Conservation (phyloP, 2,888 invertebrate species). For the Mycalesis mineus region DNA sequence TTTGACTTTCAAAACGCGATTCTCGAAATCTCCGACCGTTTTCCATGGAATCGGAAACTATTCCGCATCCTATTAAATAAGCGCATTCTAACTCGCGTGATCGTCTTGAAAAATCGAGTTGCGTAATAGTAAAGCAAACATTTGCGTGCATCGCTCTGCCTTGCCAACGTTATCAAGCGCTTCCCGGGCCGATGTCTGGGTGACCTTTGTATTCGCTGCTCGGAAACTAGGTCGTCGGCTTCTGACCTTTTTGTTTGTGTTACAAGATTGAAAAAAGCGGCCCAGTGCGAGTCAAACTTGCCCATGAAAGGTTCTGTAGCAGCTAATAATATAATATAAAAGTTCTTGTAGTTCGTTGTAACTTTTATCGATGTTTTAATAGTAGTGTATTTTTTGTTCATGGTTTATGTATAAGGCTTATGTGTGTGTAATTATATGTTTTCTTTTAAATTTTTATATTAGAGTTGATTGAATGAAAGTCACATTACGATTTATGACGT, state of each 20-base stretch:
- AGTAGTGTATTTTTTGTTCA: too few species aligned
- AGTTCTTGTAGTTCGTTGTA: too few species aligned
- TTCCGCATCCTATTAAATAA: background rate
- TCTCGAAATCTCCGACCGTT: background rate
- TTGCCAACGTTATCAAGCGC: slow-evolving; percentile 64
- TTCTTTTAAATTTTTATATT: too few species aligned
- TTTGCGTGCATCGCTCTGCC: slow-evolving; percentile 53
- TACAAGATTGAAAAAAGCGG: slow-evolving; percentile 58
- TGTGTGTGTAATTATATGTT: too few species aligned
- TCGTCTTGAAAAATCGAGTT: slow-evolving; percentile 32
- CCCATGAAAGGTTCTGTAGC: too few species aligned
- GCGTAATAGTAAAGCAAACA: slow-evolving; percentile 45
- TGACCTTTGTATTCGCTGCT: slow-evolving; percentile 65
- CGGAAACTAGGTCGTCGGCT: slow-evolving; percentile 71
- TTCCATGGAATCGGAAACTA: background rate
- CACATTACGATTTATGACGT: too few species aligned
- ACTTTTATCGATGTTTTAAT: too few species aligned
- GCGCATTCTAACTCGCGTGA: slow-evolving; percentile 9
- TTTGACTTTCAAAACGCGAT: background rate
- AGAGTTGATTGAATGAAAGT: too few species aligned
- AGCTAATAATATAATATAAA: too few species aligned
- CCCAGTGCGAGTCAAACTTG: too few species aligned
- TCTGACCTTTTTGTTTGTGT: slow-evolving; percentile 74
- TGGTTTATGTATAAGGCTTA: too few species aligned
- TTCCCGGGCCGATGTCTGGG: slow-evolving; percentile 67